These are phyloP conservation scores for Cavia aperea DNA, from an alignment of 2,113 vertebrate species.

Conservation along the genomic window DNA sequence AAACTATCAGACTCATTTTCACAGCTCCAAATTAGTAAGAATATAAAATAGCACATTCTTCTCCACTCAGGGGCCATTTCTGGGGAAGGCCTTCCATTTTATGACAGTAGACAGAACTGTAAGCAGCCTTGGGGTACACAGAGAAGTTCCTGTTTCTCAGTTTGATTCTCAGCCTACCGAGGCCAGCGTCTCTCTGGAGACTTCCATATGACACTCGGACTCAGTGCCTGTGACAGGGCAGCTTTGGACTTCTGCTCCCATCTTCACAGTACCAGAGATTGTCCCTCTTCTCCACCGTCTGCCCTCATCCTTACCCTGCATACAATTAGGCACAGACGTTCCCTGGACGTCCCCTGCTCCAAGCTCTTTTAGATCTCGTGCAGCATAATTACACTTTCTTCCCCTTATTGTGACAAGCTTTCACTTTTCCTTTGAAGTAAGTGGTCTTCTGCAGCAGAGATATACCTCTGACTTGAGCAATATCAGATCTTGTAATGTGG, in stretches of 20 bases:
- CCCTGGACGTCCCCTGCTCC: accelerated
- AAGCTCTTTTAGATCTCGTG: not conserved
- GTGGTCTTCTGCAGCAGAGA: not conserved
- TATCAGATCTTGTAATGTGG: not conserved
- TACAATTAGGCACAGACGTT: not conserved
- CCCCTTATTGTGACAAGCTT: not conserved
- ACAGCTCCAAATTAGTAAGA: not conserved
- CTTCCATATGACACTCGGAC: not conserved
- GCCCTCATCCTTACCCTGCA: not conserved
- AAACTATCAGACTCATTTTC: not conserved
- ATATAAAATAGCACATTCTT: not conserved
- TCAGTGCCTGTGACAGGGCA: too few relatives aligned
- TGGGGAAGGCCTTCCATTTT: not conserved
- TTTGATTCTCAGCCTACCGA: not conserved
- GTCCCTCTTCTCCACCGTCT: accelerated
- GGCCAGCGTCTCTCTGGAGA: not conserved
- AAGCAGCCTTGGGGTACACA: not conserved
- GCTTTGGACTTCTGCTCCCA: not conserved
- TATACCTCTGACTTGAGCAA: not conserved
- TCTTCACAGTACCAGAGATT: not conserved
- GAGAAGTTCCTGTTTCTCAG: not conserved
- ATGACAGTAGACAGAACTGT: not conserved
- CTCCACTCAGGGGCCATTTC: not conserved
- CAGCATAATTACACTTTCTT: not conserved
- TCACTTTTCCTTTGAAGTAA: slow-evolving; percentile 35